Evolutionary conservation across 2,888 invertebrate genomes (phyloP).

Genomic region (Aspidiotus rigidus): DNA sequence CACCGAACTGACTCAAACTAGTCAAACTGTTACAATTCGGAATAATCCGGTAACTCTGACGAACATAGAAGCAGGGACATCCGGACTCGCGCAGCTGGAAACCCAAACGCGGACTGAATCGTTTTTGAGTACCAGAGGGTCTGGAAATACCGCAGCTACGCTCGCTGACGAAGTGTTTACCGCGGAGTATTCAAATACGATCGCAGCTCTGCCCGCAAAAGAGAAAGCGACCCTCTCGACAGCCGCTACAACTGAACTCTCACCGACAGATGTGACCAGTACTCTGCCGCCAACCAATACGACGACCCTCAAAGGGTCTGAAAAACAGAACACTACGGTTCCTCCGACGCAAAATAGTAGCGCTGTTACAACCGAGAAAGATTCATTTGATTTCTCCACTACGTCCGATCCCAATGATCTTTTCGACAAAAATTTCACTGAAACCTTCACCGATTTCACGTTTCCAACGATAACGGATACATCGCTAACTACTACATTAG

Average conservation of each 20-base stretch:
- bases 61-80: conserved; percentile 2
- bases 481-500: neutral
- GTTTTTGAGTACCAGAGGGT: neutral
- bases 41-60: neutral
- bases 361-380: no score
- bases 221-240: no score
- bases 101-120: no score
- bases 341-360: no score
- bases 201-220: no score
- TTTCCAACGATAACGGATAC: conserved; percentile 1
- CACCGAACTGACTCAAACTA: conserved; percentile 34
- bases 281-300: no score
- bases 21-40: conserved; percentile 33
- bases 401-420: conserved; percentile 28
- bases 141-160: neutral
- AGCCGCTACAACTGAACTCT: no score
- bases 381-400: neutral
- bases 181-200: no score
- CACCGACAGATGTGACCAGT: neutral
- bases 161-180: no score
- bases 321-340: no score
- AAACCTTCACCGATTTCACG: conserved; percentile 1
- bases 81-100: neutral
- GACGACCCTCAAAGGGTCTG: no score
- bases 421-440: conserved; percentile 30